Conservation (phyloP, 1,140 invertebrate genomes). For the Drosophila ogumai region DNA sequence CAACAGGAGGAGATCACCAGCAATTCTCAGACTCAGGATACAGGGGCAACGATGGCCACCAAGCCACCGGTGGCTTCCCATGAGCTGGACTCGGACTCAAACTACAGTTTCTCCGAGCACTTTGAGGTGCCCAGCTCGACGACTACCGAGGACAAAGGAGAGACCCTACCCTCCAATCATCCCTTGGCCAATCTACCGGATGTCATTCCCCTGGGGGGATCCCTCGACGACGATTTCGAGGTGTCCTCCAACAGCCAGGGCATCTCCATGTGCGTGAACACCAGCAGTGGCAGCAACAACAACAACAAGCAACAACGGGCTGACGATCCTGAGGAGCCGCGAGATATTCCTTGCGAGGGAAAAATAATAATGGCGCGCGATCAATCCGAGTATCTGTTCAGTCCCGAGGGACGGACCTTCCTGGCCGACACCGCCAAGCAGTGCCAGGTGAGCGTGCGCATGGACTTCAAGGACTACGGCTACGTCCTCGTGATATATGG, state of each 20-base stretch:
- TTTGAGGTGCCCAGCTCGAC: slow-evolving; percentile 72
- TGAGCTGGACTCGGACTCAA: slow-evolving; percentile 78
- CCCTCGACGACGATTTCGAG: slow-evolving; percentile 16
- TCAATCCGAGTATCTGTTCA: slow-evolving; percentile 85
- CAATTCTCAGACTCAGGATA: slow-evolving; percentile 19
- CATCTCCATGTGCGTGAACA: slow-evolving; percentile 71
- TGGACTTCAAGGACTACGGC: slow-evolving; percentile 82
- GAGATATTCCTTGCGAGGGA: slow-evolving; percentile 71
- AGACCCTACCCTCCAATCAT: slow-evolving; percentile 1
- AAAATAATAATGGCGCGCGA: slow-evolving; percentile 85
- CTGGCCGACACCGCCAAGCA: slow-evolving; percentile 77
- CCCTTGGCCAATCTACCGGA: slow-evolving; percentile 63
- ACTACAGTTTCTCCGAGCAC: slow-evolving; percentile 84
- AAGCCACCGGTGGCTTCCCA: slow-evolving; percentile 14
- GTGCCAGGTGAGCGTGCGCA: slow-evolving; percentile 83
- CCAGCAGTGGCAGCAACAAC: neutral
- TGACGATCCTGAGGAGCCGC: slow-evolving; percentile 6
- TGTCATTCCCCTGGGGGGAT: slow-evolving; percentile 60
- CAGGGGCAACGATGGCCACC: neutral
- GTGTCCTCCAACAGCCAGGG: slow-evolving; percentile 37
- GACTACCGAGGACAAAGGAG: slow-evolving; percentile 18
- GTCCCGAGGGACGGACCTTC: slow-evolving; percentile 85
- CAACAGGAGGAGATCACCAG: slow-evolving; percentile 47
- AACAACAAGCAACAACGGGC: neutral
- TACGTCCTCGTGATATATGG: slow-evolving; percentile 86